Percentiles rank a stretch among this genome's conserved stretches.
These are phyloP conservation scores for Aphelinus certus DNA, from an alignment of 1,140 invertebrate genomes.

Conservation along the genomic window DNA sequence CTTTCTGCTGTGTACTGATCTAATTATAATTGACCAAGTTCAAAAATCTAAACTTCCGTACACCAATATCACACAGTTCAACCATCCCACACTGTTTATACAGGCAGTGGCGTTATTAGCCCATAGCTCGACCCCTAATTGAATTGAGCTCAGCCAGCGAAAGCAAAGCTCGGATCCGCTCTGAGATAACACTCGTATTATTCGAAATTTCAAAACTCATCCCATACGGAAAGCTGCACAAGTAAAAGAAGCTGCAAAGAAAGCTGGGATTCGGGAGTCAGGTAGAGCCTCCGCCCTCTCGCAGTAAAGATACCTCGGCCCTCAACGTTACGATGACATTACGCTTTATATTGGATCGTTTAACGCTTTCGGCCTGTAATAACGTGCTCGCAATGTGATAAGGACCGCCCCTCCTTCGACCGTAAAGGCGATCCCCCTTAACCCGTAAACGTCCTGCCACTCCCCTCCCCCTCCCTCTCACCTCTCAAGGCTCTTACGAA, in stretches of 20 bases:
- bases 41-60: no score
- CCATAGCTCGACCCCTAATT: no score
- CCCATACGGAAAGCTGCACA: background rate
- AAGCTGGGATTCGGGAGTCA: no score
- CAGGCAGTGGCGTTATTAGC: no score
- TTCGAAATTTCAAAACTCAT: slow-evolving; percentile 6
- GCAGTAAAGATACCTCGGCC: background rate
- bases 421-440: no score
- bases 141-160: no score
- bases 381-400: slow-evolving; percentile 24
- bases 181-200: background rate
- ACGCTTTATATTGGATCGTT: slow-evolving; percentile 50
- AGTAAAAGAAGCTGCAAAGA: background rate
- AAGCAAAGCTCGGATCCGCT: no score
- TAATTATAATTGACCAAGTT: no score
- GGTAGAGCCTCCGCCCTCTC: background rate
- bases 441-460: slow-evolving; percentile 6
- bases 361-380: slow-evolving; percentile 43
- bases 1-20: no score
- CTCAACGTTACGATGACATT: slow-evolving; percentile 46
- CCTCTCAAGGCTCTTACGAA: background rate
- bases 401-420: background rate
- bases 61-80: no score
- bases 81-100: no score
- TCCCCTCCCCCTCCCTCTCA: no score